Evolutionary conservation across 2,113 vertebrate genomes (phyloP), one percentile per base, ranked within the genome.

Genomic region (Plectropomus leopardus): DNA sequence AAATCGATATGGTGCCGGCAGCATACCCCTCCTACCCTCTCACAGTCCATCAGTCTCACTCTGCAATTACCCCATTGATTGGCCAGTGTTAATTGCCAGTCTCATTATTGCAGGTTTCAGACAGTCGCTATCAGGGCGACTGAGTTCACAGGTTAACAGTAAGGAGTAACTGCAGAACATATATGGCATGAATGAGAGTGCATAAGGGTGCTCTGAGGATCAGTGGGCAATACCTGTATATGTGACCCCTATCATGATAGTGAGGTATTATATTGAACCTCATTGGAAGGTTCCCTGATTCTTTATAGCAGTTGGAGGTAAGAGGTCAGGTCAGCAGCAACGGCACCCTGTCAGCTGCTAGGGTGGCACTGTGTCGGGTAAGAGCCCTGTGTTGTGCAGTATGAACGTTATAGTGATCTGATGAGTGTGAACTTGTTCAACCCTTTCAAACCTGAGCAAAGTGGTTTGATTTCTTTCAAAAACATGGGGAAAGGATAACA

Each of bases 61-160:
- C 86, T 91, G 91, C 93, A 94, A 92, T 95, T 93, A 92, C 76
- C 72, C 70, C 91, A 95, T 93, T 93, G 93, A 95, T 93, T 94
- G 92, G 88, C 66, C 85, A 28, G 60, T 77, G 54, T 90, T 94
- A 94, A 93, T 89, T 94, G 91, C 85, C 89, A 83, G 81, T 73
- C 86, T 92, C 82, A 82, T 94, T 92, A 92, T 88, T 85, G 68
- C 30, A 50, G 86, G 76, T 92, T 88, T 83, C 85, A 89, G 78
- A 64, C 80, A 58, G 76, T 86, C 72, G 17, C 80, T 72, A 78
- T 76, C 51, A 44, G 75, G 76, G 70, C 73, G 80, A 75, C 83
- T 74, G 40, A 82, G 81, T 63, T 61, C 76, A 81, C 65, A 63
- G 65, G 63, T 67, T 76, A 84, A 80, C n/a, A 36, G 45, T 30